These are phyloP conservation scores for Pandemis cinnamomeana DNA, from an alignment of 2,888 invertebrate species.

Conservation along the genomic window DNA sequence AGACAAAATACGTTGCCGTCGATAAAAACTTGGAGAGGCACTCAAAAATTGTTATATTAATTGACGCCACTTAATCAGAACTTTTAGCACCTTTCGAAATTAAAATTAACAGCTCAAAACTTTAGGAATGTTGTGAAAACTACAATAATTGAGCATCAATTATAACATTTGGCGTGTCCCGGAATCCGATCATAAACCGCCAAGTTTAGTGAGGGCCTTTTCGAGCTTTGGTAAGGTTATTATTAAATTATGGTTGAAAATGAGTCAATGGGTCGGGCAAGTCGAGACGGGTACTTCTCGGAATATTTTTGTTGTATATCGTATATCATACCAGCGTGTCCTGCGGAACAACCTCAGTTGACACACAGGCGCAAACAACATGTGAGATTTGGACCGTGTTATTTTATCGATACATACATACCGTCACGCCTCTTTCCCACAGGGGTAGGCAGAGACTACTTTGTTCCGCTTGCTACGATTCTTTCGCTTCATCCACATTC, in stretches of 20 bases:
- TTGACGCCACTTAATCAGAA: constrained; percentile 11
- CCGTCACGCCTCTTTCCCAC: too few relatives aligned
- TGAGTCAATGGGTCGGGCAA: constrained; percentile 77
- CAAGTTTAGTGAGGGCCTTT: constrained; percentile 26
- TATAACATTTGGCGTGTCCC: constrained; percentile 9
- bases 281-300: constrained; percentile 72
- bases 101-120: constrained; percentile 18
- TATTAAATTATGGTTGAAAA: constrained; percentile 75
- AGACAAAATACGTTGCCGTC: neutral
- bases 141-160: constrained; percentile 18
- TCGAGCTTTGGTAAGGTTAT: constrained; percentile 55
- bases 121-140: constrained; percentile 30
- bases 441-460: too few relatives aligned
- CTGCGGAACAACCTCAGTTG: constrained; percentile 63
- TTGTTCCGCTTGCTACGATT: too few relatives aligned
- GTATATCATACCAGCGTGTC: constrained; percentile 77
- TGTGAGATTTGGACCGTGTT: too few relatives aligned
- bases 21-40: neutral
- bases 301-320: constrained; percentile 81
- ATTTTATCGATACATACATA: too few relatives aligned
- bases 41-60: constrained; percentile 13
- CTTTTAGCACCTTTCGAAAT: constrained; percentile 32
- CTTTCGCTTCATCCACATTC: too few relatives aligned
- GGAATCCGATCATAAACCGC: neutral
- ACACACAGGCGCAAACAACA: constrained; percentile 46